Base-by-base conservation (phyloP, 2,888 invertebrate genomes). In the Acholoe squamosa region DNA sequence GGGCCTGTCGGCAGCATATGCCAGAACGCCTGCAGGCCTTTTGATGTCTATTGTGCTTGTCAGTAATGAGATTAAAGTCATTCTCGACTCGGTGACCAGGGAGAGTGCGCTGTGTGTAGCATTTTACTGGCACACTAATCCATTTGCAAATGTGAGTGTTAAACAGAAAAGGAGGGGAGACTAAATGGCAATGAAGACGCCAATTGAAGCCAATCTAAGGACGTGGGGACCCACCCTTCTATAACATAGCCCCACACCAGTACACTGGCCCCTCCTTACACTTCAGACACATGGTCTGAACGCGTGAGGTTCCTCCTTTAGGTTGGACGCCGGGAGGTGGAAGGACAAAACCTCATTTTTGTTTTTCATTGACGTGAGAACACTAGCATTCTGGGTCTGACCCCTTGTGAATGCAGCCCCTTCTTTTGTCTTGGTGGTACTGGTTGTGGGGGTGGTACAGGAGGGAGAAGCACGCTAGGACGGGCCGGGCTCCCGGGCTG, bases 31-130 rank as follows among this genome's bases (percentile, higher is more conserved):
- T 88, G 56, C 61, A 31, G 84, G 12, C 76, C 89, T 71, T 77
- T 89, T 90, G 90, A 90, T 90, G 90, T 86, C 67, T 61, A 91
- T 89, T 84, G 90, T 90, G 84, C 25, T 84, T 51, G 90, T 61
- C 90, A 89, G 80, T 91, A 91, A 91, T 89, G 90, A 88, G 91
- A 91, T 91, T 91, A 91, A 71, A 84, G 86, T 89, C 71, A 91
- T 91, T 77, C 34, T 71, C 34, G 89, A 89, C 89, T 89, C 22
- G 56, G 89, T 89, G 71, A 34, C 71, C 54, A 71, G 33, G 31
- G 67, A 71, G 34, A 89, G 71, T 67, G 89, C 89, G 33, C 34
- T n/a, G 12, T 89, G 71, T 56, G 31, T 43, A 71, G 54, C 89
- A 89, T 77, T 89, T 89, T 34, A 52, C 89, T 28, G 51, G 34